A percentile compares a stretch with the other conserved stretches of the same genome.
phyloP scores from a whole-genome alignment of 2,113 vertebrate genomes.

The Thalassarche chlororhynchos region DNA sequence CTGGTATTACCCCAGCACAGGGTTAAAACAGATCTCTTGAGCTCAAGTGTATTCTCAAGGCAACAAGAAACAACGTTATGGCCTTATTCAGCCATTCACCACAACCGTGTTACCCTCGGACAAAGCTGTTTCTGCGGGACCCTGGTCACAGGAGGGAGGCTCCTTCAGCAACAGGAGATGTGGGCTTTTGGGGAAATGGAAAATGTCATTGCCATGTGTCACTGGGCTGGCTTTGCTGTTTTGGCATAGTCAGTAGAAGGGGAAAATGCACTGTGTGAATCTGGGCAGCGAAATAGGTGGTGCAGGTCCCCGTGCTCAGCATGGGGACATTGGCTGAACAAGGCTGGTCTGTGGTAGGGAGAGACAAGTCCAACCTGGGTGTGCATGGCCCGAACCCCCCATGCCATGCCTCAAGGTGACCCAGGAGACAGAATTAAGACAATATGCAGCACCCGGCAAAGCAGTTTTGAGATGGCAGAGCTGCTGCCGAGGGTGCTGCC shows the following conservation, averaged over 20 bases:
- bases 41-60: not conserved
- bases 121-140: not conserved
- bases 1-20: not conserved
- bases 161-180: not conserved
- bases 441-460: not conserved
- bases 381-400: rapidly evolving
- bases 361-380: not conserved
- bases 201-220: not conserved
- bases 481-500: not conserved
- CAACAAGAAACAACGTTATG: not conserved
- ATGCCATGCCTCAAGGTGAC: rapidly evolving
- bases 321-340: rapidly evolving
- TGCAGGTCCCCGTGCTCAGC: rapidly evolving
- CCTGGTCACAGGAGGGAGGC: not conserved
- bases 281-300: not conserved
- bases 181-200: not conserved
- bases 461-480: not conserved
- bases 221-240: not conserved
- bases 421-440: not conserved
- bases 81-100: not conserved
- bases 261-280: not conserved
- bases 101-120: not conserved
- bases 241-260: not conserved
- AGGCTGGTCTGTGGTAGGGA: not conserved
- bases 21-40: not conserved